Conservation (phyloP, 92 coral and sea anemone species). For the Desmophyllum pertusum region DNA sequence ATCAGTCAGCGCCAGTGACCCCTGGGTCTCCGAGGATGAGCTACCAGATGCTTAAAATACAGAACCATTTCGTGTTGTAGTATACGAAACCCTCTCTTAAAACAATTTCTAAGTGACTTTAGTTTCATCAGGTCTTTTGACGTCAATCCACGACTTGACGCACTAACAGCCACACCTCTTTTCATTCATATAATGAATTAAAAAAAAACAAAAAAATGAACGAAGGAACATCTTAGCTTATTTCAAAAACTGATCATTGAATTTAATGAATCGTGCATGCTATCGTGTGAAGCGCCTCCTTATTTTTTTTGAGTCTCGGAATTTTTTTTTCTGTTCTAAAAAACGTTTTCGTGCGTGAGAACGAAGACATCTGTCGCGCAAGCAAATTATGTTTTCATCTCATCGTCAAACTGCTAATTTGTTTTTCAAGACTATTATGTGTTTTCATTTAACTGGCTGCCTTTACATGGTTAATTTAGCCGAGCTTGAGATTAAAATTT, state of each 20-base stretch:
- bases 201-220: not conserved
- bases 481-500: not conserved
- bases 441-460: not conserved
- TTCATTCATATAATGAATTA: not conserved
- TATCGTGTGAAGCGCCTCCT: not conserved
- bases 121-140: not conserved
- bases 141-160: not conserved
- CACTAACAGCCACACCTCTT: slow-evolving; percentile 4
- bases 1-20: no score
- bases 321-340: not conserved
- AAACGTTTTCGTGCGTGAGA: slow-evolving; percentile 9
- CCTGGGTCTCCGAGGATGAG: no score
- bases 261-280: not conserved
- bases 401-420: slow-evolving; percentile 13
- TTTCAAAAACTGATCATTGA: not conserved
- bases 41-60: no score
- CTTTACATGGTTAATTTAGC: not conserved
- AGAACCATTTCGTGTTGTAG: not conserved
- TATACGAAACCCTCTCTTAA: not conserved
- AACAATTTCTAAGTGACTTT: not conserved
- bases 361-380: slow-evolving; percentile 19
- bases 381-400: not conserved
- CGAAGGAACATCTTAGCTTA: not conserved
- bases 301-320: not conserved
- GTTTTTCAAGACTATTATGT: not conserved